Percentiles rank a stretch among this genome's conserved stretches.
phyloP scores from a whole-genome alignment of 2,113 vertebrate genomes.

The Sturnus vulgaris region DNA sequence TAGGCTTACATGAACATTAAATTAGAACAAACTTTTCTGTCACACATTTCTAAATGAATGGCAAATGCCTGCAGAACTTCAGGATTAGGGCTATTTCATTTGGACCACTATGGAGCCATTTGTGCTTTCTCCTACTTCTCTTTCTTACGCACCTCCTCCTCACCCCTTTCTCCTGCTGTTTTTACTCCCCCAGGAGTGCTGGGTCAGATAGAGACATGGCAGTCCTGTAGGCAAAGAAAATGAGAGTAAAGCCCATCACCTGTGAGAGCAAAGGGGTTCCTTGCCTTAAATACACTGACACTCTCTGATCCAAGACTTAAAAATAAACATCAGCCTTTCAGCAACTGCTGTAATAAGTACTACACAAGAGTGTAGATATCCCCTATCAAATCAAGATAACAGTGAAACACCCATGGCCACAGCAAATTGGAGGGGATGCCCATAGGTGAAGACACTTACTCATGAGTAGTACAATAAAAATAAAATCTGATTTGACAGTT shows the following conservation, averaged over 20 bases:
- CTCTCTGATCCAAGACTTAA: background rate
- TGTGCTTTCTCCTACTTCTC: background rate
- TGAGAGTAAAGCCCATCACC: background rate
- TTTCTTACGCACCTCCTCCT: background rate
- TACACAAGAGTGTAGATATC: background rate
- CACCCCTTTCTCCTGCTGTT: background rate
- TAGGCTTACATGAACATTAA: fast-evolving
- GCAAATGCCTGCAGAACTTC: background rate
- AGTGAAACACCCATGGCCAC: background rate
- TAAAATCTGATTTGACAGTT: background rate
- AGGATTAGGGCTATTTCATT: background rate
- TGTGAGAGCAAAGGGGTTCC: background rate
- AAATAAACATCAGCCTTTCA: background rate
- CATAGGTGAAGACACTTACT: background rate
- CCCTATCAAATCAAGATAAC: background rate
- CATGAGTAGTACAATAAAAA: background rate
- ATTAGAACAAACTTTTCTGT: background rate
- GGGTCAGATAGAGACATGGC: fast-evolving
- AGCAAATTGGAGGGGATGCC: background rate
- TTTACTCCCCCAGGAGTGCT: background rate
- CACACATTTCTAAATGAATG: background rate
- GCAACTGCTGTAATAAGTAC: background rate
- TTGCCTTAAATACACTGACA: background rate
- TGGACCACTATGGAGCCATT: background rate
- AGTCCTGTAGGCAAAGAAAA: background rate